These are phyloP conservation scores for Hypomecis atomaria DNA, from an alignment of 2,888 invertebrate genomes.

Conservation along the genomic window DNA sequence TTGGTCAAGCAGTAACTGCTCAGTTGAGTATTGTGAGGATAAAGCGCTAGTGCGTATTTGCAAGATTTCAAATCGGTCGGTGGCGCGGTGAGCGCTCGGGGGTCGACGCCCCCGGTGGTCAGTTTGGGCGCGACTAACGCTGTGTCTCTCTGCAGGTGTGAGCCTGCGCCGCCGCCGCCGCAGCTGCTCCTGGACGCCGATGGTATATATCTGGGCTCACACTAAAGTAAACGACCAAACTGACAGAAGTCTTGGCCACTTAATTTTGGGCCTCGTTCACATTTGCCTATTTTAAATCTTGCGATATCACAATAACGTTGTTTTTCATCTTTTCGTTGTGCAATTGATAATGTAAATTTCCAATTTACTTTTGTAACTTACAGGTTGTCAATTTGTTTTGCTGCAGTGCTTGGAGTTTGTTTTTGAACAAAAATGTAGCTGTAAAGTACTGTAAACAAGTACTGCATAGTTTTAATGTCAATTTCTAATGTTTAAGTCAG, in stretches of 20 bases:
- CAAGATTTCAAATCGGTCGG: constrained; percentile 82
- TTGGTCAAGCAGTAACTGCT: constrained; percentile 50
- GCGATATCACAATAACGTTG: constrained; percentile 80
- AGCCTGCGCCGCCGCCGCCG: constrained; percentile 83
- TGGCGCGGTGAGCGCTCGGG: constrained; percentile 51
- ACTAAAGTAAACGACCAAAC: constrained; percentile 84
- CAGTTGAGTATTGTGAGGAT: constrained; percentile 46
- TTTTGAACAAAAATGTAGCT: constrained; percentile 81
- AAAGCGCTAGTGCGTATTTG: constrained; percentile 64
- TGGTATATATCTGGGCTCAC: constrained; percentile 85
- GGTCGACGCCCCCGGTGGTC: constrained; percentile 59
- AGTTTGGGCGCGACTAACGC: constrained; percentile 83
- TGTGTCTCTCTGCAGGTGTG: constrained; percentile 85
- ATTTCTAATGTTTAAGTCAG: constrained; percentile 80
- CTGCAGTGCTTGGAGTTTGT: constrained; percentile 86
- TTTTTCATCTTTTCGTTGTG: constrained; percentile 67
- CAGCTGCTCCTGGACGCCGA: constrained; percentile 79
- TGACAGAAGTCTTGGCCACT: constrained; percentile 82
- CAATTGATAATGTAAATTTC: constrained; percentile 75
- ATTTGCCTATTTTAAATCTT: constrained; percentile 83
- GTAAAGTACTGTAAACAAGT: constrained; percentile 85
- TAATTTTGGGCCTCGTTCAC: constrained; percentile 83
- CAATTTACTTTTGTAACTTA: constrained; percentile 82
- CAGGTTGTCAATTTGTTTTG: constrained; percentile 85
- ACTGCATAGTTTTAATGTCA: constrained; percentile 82